Evolutionary conservation across 2,113 vertebrate genomes (phyloP), one percentile per base, ranked within the genome.

Genomic region (Promerops cafer): DNA sequence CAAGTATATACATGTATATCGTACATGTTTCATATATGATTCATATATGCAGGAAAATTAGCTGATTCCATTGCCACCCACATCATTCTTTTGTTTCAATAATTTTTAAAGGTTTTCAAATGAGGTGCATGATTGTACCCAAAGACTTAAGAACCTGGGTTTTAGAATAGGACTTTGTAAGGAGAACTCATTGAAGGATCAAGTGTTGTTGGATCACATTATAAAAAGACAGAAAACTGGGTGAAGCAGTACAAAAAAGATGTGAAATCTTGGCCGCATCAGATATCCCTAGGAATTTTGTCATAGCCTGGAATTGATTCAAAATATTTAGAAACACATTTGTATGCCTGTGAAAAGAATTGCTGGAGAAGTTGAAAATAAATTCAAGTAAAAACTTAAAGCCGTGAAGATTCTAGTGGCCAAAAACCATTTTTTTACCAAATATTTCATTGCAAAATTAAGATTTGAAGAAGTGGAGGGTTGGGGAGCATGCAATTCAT

Each of bases 21-120:
- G 1, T 31, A 56, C 9, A 35, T n/a, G n/a, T n/a, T n/a, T n/a
- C n/a, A n/a, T n/a, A n/a, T n/a, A 57, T 59, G 3, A 84, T 50
- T 56, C 30, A 37, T 8, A 54, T 20, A 42, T 16, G 10, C 26
- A 78, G 7, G 52, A 22, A 23, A 87, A 49, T 44, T 40, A 70
- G 8, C 11, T 40, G 30, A 70, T 84, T 93, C 33, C 24, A 54
- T 14, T 84, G 13, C 27, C 33, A 53, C 6, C 9, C 11, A 47
- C 9, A 64, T 42, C 65, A 63, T 26, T 26, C 10, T 80, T 63
- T 31, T 18, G 11, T 52, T 94, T 66, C 42, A 24, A 19, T 37
- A 77, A 37, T 81, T 91, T 78, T 78, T 39, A 78, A 26, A 84
- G 22, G 4, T 77, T 80, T 89, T 82, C 22, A 87, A 40, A n/a